Conservation (phyloP, 2,113 vertebrate species). For the Plotosus lineatus region DNA sequence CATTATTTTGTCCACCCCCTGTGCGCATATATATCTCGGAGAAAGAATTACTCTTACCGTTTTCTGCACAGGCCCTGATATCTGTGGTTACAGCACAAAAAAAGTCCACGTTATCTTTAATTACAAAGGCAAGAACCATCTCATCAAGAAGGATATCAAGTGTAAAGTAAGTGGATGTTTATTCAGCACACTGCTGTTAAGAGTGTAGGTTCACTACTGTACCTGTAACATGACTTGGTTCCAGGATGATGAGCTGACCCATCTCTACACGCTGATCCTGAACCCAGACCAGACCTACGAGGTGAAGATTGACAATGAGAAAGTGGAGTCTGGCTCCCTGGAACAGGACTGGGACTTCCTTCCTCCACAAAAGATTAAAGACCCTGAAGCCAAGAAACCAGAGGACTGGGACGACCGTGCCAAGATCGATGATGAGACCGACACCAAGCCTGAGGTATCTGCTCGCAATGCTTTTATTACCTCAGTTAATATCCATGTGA, state of each 20-base stretch:
- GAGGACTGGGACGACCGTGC: conserved; percentile 72
- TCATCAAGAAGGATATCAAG: conserved; percentile 82
- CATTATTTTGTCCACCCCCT: background rate
- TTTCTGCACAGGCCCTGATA: conserved; percentile 79
- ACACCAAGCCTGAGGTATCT: conserved; percentile 74
- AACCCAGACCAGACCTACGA: conserved; percentile 80
- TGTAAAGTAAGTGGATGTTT: conserved; percentile 78
- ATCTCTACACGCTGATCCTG: conserved; percentile 83
- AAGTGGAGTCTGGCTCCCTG: conserved; percentile 77
- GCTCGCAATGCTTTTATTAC: no score
- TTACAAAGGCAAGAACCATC: conserved; percentile 85
- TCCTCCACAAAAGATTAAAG: conserved; percentile 73
- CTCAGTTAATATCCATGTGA: background rate
- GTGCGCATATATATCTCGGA: no score
- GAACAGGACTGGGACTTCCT: conserved; percentile 84
- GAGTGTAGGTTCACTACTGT: background rate
- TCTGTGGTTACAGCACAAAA: conserved; percentile 87
- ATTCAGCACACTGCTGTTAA: background rate
- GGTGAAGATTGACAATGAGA: conserved; percentile 80
- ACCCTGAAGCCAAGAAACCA: conserved; percentile 72
- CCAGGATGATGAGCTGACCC: conserved; percentile 81
- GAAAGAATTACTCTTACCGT: background rate
- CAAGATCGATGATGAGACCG: conserved; percentile 67
- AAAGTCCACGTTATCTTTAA: conserved; percentile 89
- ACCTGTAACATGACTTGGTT: background rate